A percentile compares a stretch with the other conserved stretches of the same genome.
These are phyloP conservation scores for Uropsilus gracilis DNA, from an alignment of 2,113 vertebrate genomes.

Conservation along the genomic window DNA sequence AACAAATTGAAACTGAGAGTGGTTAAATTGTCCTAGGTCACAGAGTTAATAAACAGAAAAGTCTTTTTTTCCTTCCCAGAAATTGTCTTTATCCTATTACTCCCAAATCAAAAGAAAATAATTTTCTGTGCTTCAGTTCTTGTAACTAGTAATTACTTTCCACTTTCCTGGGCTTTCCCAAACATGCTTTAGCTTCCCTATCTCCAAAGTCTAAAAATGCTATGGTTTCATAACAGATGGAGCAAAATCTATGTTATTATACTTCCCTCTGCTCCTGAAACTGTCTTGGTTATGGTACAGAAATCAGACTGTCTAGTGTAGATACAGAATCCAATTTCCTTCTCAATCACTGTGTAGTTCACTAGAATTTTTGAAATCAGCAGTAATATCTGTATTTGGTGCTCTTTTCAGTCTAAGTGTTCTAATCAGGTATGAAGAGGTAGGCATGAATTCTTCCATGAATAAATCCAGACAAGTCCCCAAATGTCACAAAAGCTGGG, in stretches of 20 bases:
- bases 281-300: neutral
- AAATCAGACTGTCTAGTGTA: neutral
- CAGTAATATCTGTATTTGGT: conserved; percentile 13
- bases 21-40: neutral
- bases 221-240: neutral
- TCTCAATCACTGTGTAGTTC: conserved; percentile 17
- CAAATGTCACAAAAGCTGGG: neutral
- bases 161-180: neutral
- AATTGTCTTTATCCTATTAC: neutral
- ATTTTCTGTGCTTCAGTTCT: neutral
- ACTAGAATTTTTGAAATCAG: conserved; percentile 29
- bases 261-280: neutral
- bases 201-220: neutral
- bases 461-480: conserved; percentile 19
- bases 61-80: neutral
- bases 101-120: neutral
- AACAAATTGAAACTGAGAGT: neutral
- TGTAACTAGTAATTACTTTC: neutral
- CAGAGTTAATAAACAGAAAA: neutral
- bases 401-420: conserved; percentile 23
- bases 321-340: conserved; percentile 8
- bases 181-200: neutral
- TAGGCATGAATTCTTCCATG: neutral
- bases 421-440: conserved; percentile 9
- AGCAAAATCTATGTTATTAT: neutral